Base-by-base conservation (phyloP, 2,113 vertebrate species). In the Oryzias celebensis region DNA sequence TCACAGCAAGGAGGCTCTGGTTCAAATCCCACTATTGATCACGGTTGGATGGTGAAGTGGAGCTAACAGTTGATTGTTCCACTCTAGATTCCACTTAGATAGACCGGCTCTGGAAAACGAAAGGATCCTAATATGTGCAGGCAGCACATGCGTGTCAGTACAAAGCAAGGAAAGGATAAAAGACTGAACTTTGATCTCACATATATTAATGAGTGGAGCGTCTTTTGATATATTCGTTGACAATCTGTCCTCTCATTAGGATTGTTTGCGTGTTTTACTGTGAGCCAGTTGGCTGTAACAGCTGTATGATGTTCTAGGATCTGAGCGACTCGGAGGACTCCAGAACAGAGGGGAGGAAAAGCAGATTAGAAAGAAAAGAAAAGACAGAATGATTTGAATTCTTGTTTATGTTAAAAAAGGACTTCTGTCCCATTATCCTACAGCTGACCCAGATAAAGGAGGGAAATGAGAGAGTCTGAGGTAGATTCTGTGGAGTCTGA, bases 191-290 rank as follows among this genome's bases (percentile, higher is more conserved):
- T 60, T 80, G 48, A 67, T 62, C 58, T 56, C 44, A 18, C 18
- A 20, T 54, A 62, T 28, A 71, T 82, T 64, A 18, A 56, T 82
- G 55, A 47, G 26, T 46, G n/a, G 46, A 65, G 18, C n/a, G 73
- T 52, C 24, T 64, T 74, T 75, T 87, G 56, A 3, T 41, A 55
- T 73, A 36, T 59, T 70, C 69, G 57, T 61, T 81, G 68, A 81
- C 75, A 62, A 74, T 50, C 60, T 18, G 7, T 45, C 42, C 70
- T 82, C 57, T 54, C 51, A 14, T 13, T 6, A 65, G 58, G 77
- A 52, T 49, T 57, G 16, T 26, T 14, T 44, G 65, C 53, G 44
- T 70, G 68, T 65, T 75, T 80, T 56, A 23, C 54, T 43, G 47
- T 59, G 7, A 28, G 59, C 62, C 62, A 71, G 48, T 62, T 72